phyloP scores from a whole-genome alignment of 2,888 invertebrate species.

The Pseudococcus longispinus region DNA sequence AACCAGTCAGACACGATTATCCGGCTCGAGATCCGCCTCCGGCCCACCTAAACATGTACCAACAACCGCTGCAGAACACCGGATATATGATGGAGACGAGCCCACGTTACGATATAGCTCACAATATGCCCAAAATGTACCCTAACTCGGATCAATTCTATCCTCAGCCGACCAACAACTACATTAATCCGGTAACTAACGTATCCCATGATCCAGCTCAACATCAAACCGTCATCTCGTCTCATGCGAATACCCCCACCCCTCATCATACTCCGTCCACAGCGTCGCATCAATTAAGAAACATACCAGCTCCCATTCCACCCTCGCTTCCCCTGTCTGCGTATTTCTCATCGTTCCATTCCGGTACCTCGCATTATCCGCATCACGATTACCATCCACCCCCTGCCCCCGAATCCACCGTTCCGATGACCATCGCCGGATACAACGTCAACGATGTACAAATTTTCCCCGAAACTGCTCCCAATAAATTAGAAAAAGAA shows the following conservation, averaged over 20 bases:
- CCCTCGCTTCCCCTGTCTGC: constrained; percentile 7
- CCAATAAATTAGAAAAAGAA: not conserved
- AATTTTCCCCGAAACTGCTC: not conserved
- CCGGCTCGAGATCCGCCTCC: constrained; percentile 35
- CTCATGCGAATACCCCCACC: not conserved
- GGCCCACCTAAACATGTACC: constrained; percentile 39
- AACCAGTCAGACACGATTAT: not conserved
- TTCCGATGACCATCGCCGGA: not conserved
- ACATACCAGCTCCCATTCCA: not conserved
- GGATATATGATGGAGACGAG: not conserved
- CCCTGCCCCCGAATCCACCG: not conserved
- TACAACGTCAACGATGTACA: not conserved
- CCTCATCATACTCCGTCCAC: not conserved
- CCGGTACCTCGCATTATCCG: not conserved
- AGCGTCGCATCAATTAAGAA: not conserved
- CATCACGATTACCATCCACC: constrained; percentile 8
- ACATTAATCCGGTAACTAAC: not conserved
- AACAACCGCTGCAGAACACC: constrained; percentile 16
- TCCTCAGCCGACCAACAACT: not conserved
- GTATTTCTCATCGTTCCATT: constrained; percentile 34
- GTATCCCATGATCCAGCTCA: not conserved
- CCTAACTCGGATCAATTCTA: constrained; percentile 9
- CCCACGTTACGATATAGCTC: not conserved
- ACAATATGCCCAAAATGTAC: constrained; percentile 28
- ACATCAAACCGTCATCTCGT: constrained; percentile 38